These are phyloP conservation scores for Heliconius cydno DNA, from an alignment of 2,888 invertebrate genomes.

Conservation along the genomic window DNA sequence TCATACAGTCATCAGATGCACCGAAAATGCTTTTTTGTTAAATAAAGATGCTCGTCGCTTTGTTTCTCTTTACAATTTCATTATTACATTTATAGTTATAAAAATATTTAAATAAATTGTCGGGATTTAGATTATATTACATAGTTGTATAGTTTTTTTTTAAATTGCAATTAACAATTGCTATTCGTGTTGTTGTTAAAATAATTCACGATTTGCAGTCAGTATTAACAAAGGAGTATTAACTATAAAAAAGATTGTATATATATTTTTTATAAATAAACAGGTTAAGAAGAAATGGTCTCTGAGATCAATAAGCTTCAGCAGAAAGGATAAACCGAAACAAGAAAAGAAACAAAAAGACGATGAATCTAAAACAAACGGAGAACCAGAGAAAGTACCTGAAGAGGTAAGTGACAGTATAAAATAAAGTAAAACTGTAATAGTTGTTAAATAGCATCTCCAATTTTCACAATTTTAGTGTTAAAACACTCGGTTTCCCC, in stretches of 20 bases:
- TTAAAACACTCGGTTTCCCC: no score
- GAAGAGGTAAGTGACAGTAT: conserved; percentile 83
- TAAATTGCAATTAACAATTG: background rate
- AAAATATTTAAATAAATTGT: background rate
- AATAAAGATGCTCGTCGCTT: background rate
- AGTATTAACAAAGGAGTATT: background rate
- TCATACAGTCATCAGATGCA: no score
- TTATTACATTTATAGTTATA: background rate
- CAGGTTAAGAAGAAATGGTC: conserved; percentile 95
- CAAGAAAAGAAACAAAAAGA: conserved; percentile 87
- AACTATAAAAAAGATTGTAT: background rate
- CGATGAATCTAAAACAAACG: conserved; percentile 81
- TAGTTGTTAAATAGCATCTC: background rate
- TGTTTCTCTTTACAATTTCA: background rate
- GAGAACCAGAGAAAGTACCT: conserved; percentile 85
- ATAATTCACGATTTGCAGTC: background rate
- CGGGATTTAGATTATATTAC: background rate
- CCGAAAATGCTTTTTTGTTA: no score
- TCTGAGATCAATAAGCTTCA: conserved; percentile 93
- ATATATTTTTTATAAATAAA: background rate
- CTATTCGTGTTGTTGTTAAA: background rate
- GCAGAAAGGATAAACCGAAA: conserved; percentile 93
- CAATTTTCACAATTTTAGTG: background rate
- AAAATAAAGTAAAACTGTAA: background rate
- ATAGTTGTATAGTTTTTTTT: background rate